A percentile compares a stretch with the other conserved stretches of the same genome.
phyloP scores from a whole-genome alignment of 64 coral and sea anemone genomes.

The Platygyra sinensis region DNA sequence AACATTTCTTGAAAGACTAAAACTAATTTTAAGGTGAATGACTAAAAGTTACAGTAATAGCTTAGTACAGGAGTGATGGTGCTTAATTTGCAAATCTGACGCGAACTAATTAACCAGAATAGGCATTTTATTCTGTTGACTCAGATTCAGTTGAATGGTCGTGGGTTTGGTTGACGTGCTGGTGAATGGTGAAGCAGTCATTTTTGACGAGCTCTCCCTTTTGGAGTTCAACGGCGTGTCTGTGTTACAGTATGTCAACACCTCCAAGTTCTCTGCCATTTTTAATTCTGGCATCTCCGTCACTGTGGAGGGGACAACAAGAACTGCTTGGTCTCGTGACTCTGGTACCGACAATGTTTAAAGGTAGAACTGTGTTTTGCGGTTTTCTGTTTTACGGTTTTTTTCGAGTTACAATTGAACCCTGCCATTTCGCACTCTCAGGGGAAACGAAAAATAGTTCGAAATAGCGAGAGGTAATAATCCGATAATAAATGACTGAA shows the following conservation, averaged over 20 bases:
- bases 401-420: too few species aligned
- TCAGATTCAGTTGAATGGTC: constrained; percentile 66
- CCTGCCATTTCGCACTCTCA: too few species aligned
- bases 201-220: constrained; percentile 52
- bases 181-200: constrained; percentile 44
- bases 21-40: too few species aligned
- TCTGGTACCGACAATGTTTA: constrained; percentile 45
- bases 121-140: neutral
- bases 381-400: neutral
- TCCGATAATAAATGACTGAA: too few species aligned
- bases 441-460: too few species aligned
- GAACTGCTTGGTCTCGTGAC: constrained; percentile 55
- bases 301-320: constrained; percentile 42
- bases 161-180: constrained; percentile 50
- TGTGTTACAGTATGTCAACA: constrained; percentile 48
- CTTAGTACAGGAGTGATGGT: too few species aligned
- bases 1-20: too few species aligned
- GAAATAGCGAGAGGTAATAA: too few species aligned
- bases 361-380: constrained; percentile 30
- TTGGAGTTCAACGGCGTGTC: constrained; percentile 45
- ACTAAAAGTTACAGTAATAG: too few species aligned
- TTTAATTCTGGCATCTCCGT: constrained; percentile 68
- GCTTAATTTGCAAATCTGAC: too few species aligned
- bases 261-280: constrained; percentile 50
- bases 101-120: too few species aligned